Conservation (phyloP, 2,888 invertebrate genomes). For the Agrochola macilenta region DNA sequence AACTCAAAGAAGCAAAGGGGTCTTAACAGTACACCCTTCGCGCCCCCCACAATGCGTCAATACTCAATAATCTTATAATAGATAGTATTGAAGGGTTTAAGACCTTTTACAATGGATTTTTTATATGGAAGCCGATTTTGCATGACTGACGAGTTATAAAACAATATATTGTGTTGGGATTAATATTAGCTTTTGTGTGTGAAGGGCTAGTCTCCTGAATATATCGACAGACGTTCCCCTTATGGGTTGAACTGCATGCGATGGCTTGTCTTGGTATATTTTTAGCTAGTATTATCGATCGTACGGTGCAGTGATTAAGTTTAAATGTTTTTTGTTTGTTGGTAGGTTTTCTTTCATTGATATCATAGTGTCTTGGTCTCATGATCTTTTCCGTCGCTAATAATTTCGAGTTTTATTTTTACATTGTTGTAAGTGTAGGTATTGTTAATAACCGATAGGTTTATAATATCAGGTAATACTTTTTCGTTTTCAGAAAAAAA, state of each 20-base stretch:
- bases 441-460: no score
- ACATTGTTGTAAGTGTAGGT: no score
- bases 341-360: neutral
- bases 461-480: no score
- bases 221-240: conserved; percentile 16
- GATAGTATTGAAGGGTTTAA: conserved; percentile 72
- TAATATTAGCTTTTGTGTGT: conserved; percentile 52
- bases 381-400: neutral
- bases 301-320: neutral
- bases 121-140: conserved; percentile 76
- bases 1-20: conserved; percentile 67
- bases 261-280: conserved; percentile 10
- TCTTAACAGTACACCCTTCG: conserved; percentile 79
- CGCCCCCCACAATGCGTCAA: conserved; percentile 88
- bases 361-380: neutral
- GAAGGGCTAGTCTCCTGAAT: conserved; percentile 23
- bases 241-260: neutral
- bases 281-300: conserved; percentile 6
- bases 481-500: no score
- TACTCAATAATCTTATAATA: conserved; percentile 90
- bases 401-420: neutral
- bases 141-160: conserved; percentile 74
- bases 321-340: neutral
- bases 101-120: conserved; percentile 63
- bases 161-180: conserved; percentile 67